Conservation (phyloP, 2,113 vertebrate genomes). For the Apodemus speciosus region DNA sequence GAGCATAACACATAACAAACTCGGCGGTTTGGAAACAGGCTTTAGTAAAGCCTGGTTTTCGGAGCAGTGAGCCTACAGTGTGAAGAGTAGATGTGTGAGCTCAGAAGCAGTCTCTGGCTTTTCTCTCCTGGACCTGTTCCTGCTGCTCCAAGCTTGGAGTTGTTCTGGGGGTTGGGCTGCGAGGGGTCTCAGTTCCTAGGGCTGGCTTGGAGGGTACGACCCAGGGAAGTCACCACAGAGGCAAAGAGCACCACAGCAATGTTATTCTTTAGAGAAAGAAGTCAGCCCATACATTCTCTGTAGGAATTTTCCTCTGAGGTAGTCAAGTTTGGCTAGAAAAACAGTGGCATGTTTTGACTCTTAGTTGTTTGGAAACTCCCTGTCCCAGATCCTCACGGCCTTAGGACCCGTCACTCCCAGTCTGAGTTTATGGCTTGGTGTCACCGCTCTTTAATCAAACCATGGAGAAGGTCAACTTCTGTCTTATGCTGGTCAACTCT, state of each 20-base stretch:
- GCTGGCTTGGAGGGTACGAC: neutral
- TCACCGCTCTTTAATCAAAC: neutral
- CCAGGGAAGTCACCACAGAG: neutral
- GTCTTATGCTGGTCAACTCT: neutral
- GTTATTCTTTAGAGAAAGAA: conserved; percentile 24
- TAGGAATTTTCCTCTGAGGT: conserved; percentile 43
- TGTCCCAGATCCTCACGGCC: neutral
- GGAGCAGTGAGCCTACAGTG: neutral
- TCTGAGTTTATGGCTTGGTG: neutral
- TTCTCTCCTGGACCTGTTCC: neutral
- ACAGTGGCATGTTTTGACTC: conserved; percentile 54
- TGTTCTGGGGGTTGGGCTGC: neutral
- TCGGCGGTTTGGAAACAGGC: neutral
- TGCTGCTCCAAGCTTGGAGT: neutral
- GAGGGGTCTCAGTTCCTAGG: neutral
- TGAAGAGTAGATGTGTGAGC: neutral
- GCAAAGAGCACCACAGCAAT: neutral
- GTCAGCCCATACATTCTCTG: neutral
- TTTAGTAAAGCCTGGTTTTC: conserved; percentile 44
- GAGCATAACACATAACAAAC: neutral
- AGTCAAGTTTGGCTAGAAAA: conserved; percentile 56
- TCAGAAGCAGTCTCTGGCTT: neutral
- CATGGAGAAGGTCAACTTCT: neutral
- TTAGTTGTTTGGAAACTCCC: neutral
- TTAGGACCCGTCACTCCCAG: neutral